Evolutionary conservation across 2,888 invertebrate species (phyloP).

Genomic region (Eurois occulta): DNA sequence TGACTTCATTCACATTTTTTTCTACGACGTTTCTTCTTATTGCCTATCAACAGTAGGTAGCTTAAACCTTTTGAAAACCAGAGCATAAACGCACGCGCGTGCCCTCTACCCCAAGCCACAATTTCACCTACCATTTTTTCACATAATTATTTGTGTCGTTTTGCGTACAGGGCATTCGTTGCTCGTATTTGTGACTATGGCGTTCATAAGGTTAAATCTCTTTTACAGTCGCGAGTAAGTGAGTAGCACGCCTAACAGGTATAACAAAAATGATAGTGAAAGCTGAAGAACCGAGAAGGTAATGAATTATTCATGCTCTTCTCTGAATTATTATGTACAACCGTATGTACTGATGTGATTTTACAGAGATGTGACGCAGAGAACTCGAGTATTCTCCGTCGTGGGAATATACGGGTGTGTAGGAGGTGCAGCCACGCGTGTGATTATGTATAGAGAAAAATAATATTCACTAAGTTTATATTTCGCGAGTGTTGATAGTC

Average conservation of each 20-base stretch:
- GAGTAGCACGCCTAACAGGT: constrained; percentile 37
- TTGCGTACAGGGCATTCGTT: no score
- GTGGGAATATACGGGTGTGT: constrained; percentile 23
- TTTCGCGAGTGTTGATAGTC: background rate
- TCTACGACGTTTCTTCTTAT: no score
- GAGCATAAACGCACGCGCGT: no score
- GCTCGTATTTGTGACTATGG: no score
- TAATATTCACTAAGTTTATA: background rate
- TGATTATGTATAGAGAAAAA: constrained; percentile 20
- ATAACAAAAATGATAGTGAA: constrained; percentile 60
- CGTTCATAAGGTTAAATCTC: no score
- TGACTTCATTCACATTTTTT: no score
- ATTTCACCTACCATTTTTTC: no score
- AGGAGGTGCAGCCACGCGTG: constrained; percentile 4
- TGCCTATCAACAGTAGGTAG: no score
- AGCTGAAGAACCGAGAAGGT: constrained; percentile 43
- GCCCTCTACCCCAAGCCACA: no score
- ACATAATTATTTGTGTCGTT: no score
- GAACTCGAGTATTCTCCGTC: constrained; percentile 16
- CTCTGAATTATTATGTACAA: constrained; percentile 62
- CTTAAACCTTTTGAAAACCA: no score
- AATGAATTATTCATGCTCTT: constrained; percentile 65
- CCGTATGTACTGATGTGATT: constrained; percentile 63
- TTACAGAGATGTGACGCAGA: constrained; percentile 42
- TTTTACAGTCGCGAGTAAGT: background rate